Conservation (phyloP, 2,113 vertebrate species). For the Protobothrops mucrosquamatus region DNA sequence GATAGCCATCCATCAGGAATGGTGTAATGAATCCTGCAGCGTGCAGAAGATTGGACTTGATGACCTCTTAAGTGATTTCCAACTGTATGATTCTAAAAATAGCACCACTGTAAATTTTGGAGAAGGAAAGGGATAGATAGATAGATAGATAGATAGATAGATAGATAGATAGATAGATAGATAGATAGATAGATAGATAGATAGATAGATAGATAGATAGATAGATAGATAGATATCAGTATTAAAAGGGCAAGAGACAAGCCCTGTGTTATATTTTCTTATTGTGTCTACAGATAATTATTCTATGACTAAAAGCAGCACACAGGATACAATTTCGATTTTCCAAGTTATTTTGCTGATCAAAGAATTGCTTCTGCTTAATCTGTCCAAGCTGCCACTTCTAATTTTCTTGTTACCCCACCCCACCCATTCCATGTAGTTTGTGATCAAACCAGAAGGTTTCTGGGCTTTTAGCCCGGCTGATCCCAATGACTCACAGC, state of each 20-base stretch:
- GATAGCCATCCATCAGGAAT: not conserved
- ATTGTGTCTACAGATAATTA: not conserved
- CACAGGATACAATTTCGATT: not conserved
- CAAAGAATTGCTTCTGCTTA: not conserved
- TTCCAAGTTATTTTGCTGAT: not conserved
- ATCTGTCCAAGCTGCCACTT: fast-evolving
- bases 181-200: not conserved
- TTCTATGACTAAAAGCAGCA: not conserved
- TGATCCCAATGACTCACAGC: not conserved
- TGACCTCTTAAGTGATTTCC: not conserved
- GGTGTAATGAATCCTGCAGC: not conserved
- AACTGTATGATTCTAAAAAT: not conserved
- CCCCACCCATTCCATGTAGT: not conserved
- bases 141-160: no score
- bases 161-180: no score
- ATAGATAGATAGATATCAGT: not conserved
- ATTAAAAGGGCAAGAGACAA: not conserved
- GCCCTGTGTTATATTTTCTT: not conserved
- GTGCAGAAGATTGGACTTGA: not conserved
- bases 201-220: not conserved
- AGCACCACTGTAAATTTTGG: not conserved
- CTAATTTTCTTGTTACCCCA: not conserved
- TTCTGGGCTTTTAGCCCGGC: not conserved
- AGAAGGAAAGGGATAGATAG: not conserved
- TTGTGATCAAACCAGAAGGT: not conserved